phyloP scores from a whole-genome alignment of 2,888 invertebrate species.

The Lasioglossum calceatum region DNA sequence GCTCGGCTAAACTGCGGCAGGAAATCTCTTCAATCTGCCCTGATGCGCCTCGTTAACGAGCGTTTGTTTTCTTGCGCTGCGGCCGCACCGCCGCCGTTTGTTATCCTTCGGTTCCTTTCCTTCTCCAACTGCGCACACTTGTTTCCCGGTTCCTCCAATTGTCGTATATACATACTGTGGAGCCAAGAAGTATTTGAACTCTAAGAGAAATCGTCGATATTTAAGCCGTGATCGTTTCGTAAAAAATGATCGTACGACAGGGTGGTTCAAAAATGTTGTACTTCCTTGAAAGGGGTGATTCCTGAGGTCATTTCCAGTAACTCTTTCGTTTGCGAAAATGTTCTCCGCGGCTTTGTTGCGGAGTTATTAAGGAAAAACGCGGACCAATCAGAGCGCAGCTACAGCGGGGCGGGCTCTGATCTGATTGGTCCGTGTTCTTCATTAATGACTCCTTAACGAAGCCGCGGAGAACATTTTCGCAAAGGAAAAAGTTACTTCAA shows the following conservation, averaged over 20 bases:
- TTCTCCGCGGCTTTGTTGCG: too few relatives aligned
- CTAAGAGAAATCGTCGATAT: background rate
- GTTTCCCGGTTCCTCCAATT: background rate
- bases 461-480: too few relatives aligned
- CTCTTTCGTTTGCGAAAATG: too few relatives aligned
- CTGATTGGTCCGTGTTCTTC: too few relatives aligned
- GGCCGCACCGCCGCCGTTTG: constrained; percentile 28
- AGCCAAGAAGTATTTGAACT: background rate
- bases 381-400: too few relatives aligned
- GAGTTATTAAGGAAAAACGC: too few relatives aligned
- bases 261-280: too few relatives aligned
- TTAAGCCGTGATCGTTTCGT: background rate
- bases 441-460: too few relatives aligned
- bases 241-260: background rate
- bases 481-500: too few relatives aligned
- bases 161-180: background rate
- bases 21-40: constrained; percentile 83
- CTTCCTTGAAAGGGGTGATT: too few relatives aligned
- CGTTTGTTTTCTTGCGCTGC: constrained; percentile 81
- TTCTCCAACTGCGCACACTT: constrained; percentile 22
- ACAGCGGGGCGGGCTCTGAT: too few relatives aligned
- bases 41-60: constrained; percentile 82
- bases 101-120: constrained; percentile 48
- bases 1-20: constrained; percentile 78
- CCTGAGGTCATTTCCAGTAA: too few relatives aligned